Percentiles rank a stretch among this genome's conserved stretches.
Conservation (phyloP, 2,888 invertebrate genomes). For the Callyntrura guangdongensis region DNA sequence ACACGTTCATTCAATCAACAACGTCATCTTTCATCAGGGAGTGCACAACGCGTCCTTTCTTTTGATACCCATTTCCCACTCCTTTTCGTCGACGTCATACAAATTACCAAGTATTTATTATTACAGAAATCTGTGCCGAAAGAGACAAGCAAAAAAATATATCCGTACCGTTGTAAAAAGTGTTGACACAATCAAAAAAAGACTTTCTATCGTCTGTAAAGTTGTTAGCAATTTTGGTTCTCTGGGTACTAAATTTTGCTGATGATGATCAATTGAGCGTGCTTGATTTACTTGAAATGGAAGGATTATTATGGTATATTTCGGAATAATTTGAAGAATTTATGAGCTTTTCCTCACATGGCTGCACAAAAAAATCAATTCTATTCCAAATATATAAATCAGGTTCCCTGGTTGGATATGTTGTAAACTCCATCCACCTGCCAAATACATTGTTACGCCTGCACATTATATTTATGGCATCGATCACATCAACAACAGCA, state of each 20-base stretch:
- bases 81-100: background rate
- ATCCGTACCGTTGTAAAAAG: conserved; percentile 28
- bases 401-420: background rate
- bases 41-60: background rate
- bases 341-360: background rate
- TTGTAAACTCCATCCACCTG: background rate
- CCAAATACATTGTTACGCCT: background rate
- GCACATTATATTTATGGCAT: background rate
- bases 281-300: background rate
- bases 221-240: background rate
- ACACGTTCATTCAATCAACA: conserved; percentile 56
- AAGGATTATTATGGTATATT: background rate
- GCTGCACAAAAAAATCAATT: background rate
- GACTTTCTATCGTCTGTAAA: conserved; percentile 54
- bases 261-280: background rate
- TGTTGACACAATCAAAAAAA: conserved; percentile 71
- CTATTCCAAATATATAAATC: background rate
- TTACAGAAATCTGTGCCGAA: conserved; percentile 29
- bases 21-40: background rate
- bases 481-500: too few species aligned
- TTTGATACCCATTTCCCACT: too few species aligned
- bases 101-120: background rate
- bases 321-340: background rate
- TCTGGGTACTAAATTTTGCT: background rate
- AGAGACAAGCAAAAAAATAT: background rate